phyloP scores from a whole-genome alignment of 2,113 vertebrate species.

The Panthera leo region DNA sequence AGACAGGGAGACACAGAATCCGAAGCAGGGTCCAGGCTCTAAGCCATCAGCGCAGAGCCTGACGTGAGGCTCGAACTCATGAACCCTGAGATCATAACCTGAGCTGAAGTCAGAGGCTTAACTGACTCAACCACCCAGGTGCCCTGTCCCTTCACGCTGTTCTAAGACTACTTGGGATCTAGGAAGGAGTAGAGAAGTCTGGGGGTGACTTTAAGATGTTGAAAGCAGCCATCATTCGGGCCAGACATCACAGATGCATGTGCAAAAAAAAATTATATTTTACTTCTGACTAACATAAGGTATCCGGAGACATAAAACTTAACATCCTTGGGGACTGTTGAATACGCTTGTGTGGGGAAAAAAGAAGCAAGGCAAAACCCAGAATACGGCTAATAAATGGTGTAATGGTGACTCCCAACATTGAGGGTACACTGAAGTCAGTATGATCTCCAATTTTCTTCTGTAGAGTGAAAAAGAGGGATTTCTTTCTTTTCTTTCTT shows the following conservation, averaged over 20 bases:
- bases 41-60: too few relatives aligned
- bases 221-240: neutral
- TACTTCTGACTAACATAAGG: neutral
- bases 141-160: rapidly evolving
- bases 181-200: rapidly evolving
- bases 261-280: neutral
- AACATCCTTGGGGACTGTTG: neutral
- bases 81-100: too few relatives aligned
- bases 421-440: constrained; percentile 67
- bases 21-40: too few relatives aligned
- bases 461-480: constrained; percentile 73
- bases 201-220: neutral
- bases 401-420: neutral
- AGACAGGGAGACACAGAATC: too few relatives aligned
- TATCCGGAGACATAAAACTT: neutral
- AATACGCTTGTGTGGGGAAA: neutral
- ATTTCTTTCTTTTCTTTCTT: neutral
- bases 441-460: constrained; percentile 71
- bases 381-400: constrained; percentile 42
- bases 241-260: neutral
- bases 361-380: neutral
- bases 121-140: too few relatives aligned
- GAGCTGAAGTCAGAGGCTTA: too few relatives aligned
- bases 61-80: too few relatives aligned
- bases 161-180: neutral